Evolutionary conservation across 2,888 invertebrate species (phyloP), one percentile per base, ranked within the genome.

Genomic region (Diplazon laetatorius): DNA sequence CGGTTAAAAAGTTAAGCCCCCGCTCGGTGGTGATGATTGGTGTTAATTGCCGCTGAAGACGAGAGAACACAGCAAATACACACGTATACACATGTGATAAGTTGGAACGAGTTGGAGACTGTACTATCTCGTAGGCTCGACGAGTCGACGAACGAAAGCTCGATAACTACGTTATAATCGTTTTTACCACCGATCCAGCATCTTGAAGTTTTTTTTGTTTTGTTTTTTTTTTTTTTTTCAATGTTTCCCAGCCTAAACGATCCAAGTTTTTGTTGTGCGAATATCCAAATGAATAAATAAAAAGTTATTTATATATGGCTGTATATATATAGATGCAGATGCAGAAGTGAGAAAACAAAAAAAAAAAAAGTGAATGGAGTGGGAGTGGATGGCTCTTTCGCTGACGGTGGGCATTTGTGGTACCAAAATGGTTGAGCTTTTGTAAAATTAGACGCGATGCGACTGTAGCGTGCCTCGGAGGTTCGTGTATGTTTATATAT

Each of bases 1-100:
- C 65, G 57, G 14, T 30, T 50, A 39, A 68, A 68, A 44, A 6
- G 18, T 14, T 35, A 37, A 50, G 52, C 48, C 57, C 48, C 52
- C 39, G 50, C 39, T 25, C n/a, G 52, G 3, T 50, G 37, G 66
- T 76, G 77, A 82, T 80, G 81, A 83, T 79, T 82, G 82, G 76
- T 78, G 80, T 81, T 82, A 78, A 78, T 82, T 81, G 76, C 72
- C 57, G 63, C 48, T 63, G 48, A n/a, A n/a, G n/a, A n/a, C n/a
- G n/a, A 72, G 70, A 68, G 68, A 76, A 76, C 55, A 74, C 42
- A 77, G 57, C 68, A 65, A 78, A 76, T 74, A 69, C 74, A 74
- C 80, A 76, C 70, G 76, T 52, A 52, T 46, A 46, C 66, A 60
- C 62, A 68, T 35, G 77, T 35, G n/a, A 79, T 73, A 74, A 80